Evolutionary conservation across 2,797 vertebrate species (phyloP).

Genomic region (Myripristis jacobus): DNA sequence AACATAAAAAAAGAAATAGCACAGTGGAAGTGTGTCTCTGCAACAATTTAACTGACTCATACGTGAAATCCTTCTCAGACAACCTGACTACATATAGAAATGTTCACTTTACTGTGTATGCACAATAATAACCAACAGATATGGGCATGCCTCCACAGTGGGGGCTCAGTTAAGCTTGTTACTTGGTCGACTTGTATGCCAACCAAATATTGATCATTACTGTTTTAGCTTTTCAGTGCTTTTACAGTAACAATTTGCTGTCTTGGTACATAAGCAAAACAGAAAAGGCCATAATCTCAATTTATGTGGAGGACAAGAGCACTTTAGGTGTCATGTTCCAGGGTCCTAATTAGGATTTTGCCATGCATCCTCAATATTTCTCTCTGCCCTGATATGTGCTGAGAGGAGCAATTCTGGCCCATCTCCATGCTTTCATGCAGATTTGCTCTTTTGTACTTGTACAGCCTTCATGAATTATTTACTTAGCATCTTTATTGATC

Average conservation of each 20-base stretch:
- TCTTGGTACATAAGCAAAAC: conserved; percentile 39
- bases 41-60: background rate
- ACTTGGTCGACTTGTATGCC: background rate
- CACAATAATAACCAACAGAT: background rate
- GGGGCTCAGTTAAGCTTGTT: background rate
- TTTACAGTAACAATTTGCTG: conserved; percentile 24
- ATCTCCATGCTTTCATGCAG: conserved; percentile 58
- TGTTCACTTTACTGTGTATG: background rate
- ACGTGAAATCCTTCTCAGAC: background rate
- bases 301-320: conserved; percentile 42
- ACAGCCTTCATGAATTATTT: conserved; percentile 79
- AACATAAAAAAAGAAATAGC: background rate
- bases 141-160: conserved; percentile 1
- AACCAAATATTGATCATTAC: conserved; percentile 27
- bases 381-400: conserved; percentile 58
- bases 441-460: conserved; percentile 67
- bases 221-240: conserved; percentile 24
- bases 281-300: conserved; percentile 38
- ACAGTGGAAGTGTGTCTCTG: background rate
- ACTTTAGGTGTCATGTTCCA: conserved; percentile 56
- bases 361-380: conserved; percentile 40
- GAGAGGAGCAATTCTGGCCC: conserved; percentile 58
- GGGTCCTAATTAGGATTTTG: conserved; percentile 68
- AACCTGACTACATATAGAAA: background rate
- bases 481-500: conserved; percentile 68